Evolutionary conservation across 2,797 vertebrate species (phyloP).

Genomic region (Botia kubotai): DNA sequence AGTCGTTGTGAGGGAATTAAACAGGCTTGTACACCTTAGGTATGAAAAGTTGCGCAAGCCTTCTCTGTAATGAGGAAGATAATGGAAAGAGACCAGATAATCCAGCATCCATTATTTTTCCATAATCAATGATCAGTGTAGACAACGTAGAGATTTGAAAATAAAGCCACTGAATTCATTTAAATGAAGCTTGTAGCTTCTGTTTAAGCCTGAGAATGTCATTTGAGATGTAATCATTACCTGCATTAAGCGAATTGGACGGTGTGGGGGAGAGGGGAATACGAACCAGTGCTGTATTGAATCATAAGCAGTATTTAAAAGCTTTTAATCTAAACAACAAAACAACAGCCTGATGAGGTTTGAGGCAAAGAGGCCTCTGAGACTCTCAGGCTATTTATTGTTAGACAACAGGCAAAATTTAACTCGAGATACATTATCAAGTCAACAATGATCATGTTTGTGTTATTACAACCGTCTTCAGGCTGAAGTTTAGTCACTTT

Average conservation of each 20-base stretch:
- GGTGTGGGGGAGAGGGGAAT: background rate
- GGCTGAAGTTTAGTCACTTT: conserved; percentile 30
- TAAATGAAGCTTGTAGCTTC: conserved; percentile 42
- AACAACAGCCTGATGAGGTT: conserved; percentile 13
- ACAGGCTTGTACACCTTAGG: conserved; percentile 8
- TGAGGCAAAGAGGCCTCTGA: conserved; percentile 1
- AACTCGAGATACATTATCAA: background rate
- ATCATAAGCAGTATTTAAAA: conserved; percentile 18
- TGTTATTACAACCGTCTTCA: conserved; percentile 5
- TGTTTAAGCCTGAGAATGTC: conserved; percentile 46
- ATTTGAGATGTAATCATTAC: conserved; percentile 43
- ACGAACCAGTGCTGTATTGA: background rate
- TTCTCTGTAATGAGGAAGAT: conserved; percentile 29
- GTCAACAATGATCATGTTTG: conserved; percentile 8
- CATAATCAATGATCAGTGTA: conserved; percentile 35
- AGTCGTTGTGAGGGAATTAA: background rate
- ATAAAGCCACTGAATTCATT: conserved; percentile 33
- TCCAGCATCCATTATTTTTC: conserved; percentile 25
- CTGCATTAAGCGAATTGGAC: conserved; percentile 1
- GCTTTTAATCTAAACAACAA: conserved; percentile 11
- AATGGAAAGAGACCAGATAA: conserved; percentile 25
- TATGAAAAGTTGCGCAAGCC: background rate
- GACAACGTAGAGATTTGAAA: conserved; percentile 42
- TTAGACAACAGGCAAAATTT: background rate
- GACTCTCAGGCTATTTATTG: conserved; percentile 10